These are phyloP conservation scores for Atrichornis clamosus DNA, from an alignment of 2,113 vertebrate genomes.

Conservation along the genomic window DNA sequence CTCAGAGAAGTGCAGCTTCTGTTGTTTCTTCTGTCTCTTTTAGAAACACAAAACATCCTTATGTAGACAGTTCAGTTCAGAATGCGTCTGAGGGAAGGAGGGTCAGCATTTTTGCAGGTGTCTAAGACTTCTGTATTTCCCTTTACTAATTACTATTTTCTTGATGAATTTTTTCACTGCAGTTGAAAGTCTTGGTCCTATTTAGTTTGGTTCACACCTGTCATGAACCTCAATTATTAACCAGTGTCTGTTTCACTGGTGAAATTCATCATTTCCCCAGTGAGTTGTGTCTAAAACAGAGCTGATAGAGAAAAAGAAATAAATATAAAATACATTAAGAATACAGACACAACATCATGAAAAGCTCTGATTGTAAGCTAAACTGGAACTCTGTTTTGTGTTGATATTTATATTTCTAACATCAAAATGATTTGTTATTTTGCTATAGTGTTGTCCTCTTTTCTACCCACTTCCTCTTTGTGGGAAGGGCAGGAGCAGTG, in stretches of 20 bases:
- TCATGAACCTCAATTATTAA: neutral
- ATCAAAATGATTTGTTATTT: neutral
- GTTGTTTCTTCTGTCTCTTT: neutral
- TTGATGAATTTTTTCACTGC: neutral
- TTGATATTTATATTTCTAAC: neutral
- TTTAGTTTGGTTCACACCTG: neutral
- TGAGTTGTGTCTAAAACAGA: neutral
- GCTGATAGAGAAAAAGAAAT: neutral
- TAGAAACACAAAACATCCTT: neutral
- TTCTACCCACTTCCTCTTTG: slow-evolving; percentile 5
- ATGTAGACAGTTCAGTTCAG: neutral
- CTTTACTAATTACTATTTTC: neutral
- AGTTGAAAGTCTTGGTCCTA: neutral
- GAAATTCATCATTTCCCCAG: neutral
- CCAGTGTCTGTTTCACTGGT: neutral
- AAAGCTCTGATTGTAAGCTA: neutral
- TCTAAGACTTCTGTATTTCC: neutral
- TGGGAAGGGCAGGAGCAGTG: neutral
- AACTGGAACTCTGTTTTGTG: neutral
- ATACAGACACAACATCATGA: neutral
- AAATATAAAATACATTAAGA: neutral
- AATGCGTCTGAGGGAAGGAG: neutral
- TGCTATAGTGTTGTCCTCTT: neutral
- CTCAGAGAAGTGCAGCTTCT: neutral
- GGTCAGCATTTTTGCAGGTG: neutral